Evolutionary conservation across 92 coral and sea anemone genomes (phyloP).

Genomic region (Zoanthus gigantus): DNA sequence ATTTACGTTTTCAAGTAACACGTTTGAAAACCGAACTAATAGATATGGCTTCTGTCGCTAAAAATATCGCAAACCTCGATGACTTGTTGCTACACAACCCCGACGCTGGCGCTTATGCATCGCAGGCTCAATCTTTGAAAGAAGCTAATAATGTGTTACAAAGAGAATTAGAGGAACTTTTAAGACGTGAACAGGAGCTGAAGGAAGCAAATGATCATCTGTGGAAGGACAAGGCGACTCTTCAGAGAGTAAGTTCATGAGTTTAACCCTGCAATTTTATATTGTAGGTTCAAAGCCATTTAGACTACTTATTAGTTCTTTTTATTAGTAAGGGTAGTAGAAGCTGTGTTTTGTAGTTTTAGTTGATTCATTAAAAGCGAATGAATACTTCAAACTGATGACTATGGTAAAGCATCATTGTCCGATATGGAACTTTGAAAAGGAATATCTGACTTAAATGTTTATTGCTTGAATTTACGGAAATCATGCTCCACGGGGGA

Average conservation of each 20-base stretch:
- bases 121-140: slow-evolving; percentile 90
- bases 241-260: slow-evolving; percentile 70
- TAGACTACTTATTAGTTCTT: too few species aligned
- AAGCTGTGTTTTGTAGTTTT: too few species aligned
- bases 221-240: slow-evolving; percentile 90
- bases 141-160: slow-evolving; percentile 96
- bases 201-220: slow-evolving; percentile 88
- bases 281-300: too few species aligned
- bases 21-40: slow-evolving; percentile 80
- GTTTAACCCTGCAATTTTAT: not conserved
- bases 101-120: slow-evolving; percentile 89
- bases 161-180: slow-evolving; percentile 79
- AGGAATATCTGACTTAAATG: too few species aligned
- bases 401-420: too few species aligned
- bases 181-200: slow-evolving; percentile 72
- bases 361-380: too few species aligned
- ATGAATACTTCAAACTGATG: too few species aligned
- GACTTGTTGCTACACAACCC: slow-evolving; percentile 79
- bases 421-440: too few species aligned
- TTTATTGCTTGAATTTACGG: too few species aligned
- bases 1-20: slow-evolving; percentile 68
- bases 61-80: slow-evolving; percentile 79
- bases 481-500: too few species aligned
- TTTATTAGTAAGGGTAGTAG: too few species aligned
- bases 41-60: slow-evolving; percentile 92